Percentiles rank a stretch among this genome's conserved stretches.
Conservation (phyloP, 2,113 vertebrate genomes). For the Talpa occidentalis region DNA sequence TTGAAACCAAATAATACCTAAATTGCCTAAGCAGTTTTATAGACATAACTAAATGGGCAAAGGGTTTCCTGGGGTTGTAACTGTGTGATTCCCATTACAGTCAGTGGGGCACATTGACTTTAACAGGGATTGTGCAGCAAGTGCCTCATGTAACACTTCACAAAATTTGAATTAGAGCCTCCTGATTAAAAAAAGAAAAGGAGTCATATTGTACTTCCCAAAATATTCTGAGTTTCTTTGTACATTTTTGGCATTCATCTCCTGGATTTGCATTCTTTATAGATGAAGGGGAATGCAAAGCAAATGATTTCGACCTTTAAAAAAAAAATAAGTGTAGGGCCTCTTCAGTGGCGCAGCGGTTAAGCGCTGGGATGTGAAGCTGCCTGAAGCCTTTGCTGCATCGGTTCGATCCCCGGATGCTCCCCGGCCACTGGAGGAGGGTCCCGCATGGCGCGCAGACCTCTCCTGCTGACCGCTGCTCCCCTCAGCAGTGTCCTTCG, state of each 20-base stretch:
- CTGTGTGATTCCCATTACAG: constrained; percentile 23
- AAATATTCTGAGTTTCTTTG: background rate
- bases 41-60: constrained; percentile 56
- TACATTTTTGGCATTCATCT: background rate
- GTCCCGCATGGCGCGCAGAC: too few species aligned
- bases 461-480: too few species aligned
- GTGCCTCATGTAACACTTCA: background rate
- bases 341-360: too few species aligned
- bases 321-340: background rate
- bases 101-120: constrained; percentile 12
- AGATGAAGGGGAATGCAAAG: background rate
- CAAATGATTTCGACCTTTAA: background rate
- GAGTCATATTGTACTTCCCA: background rate
- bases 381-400: too few species aligned
- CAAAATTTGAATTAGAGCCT: constrained; percentile 53
- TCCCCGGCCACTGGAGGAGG: too few species aligned
- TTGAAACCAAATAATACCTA: constrained; percentile 53
- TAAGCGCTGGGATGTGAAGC: too few species aligned
- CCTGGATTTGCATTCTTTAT: background rate
- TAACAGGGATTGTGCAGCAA: background rate
- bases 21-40: constrained; percentile 62
- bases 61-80: background rate
- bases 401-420: too few species aligned
- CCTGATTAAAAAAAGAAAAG: constrained; percentile 19
- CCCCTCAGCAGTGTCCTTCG: too few species aligned